Conservation (phyloP, 2,797 vertebrate species). For the Carcharodon carcharias region DNA sequence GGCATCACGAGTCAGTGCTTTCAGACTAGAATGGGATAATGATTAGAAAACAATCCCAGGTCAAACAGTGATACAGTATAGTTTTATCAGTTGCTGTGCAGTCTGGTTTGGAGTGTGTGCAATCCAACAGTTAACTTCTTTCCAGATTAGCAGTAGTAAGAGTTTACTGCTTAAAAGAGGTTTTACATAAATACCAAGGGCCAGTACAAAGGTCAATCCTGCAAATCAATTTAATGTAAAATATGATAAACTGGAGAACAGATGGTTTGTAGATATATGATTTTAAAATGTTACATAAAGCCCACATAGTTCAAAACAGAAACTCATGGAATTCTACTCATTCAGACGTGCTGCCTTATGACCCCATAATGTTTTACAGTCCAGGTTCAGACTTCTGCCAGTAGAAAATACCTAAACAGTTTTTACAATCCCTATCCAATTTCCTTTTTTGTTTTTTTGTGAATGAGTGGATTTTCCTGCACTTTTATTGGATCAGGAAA, state of each 20-base stretch:
- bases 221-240: not conserved
- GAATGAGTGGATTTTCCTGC: slow-evolving; percentile 34
- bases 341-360: not conserved
- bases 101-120: not conserved
- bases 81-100: not conserved
- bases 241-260: not conserved
- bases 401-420: not conserved
- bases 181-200: not conserved
- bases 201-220: not conserved
- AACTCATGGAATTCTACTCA: slow-evolving; percentile 24
- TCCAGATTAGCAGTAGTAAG: not conserved
- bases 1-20: not conserved
- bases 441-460: slow-evolving; percentile 13
- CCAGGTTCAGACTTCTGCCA: not conserved
- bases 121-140: not conserved
- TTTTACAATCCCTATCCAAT: not conserved
- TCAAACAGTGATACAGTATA: not conserved
- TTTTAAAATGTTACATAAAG: not conserved
- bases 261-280: slow-evolving; percentile 17
- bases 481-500: slow-evolving; percentile 34
- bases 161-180: not conserved
- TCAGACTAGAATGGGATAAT: not conserved
- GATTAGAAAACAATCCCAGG: not conserved
- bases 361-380: slow-evolving; percentile 7
- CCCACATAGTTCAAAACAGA: not conserved